phyloP scores from a whole-genome alignment of 1,140 invertebrate genomes.

The Capitella teleta region DNA sequence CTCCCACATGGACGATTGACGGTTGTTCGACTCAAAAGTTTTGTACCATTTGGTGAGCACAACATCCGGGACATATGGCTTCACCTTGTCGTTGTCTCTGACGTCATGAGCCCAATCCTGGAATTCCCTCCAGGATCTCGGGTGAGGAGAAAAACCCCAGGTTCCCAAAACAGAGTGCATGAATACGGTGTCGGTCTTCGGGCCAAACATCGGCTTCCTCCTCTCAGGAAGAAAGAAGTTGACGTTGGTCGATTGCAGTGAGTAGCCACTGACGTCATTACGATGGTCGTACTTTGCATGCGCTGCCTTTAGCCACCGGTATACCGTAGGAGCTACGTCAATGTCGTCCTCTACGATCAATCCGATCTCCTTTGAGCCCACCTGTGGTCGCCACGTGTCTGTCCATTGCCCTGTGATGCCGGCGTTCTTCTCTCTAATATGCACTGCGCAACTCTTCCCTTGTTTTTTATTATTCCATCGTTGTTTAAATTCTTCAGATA shows the following conservation, averaged over 20 bases:
- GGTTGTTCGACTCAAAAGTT: not conserved
- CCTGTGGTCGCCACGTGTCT: slow-evolving; percentile 17
- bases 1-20: slow-evolving; percentile 19
- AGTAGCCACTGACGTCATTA: slow-evolving; percentile 17
- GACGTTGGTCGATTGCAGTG: slow-evolving; percentile 1
- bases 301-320: slow-evolving; percentile 21
- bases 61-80: slow-evolving; percentile 5
- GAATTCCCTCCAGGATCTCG: slow-evolving; percentile 18
- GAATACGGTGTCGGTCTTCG: slow-evolving; percentile 5
- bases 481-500: too few species aligned
- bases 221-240: not conserved
- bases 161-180: slow-evolving; percentile 16
- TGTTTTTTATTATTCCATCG: too few species aligned
- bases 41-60: slow-evolving; percentile 4
- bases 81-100: not conserved
- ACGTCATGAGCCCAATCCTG: slow-evolving; percentile 16
- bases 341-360: slow-evolving; percentile 28
- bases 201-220: not conserved
- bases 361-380: slow-evolving; percentile 20
- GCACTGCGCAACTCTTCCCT: too few species aligned
- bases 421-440: slow-evolving; percentile 17
- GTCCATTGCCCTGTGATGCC: slow-evolving; percentile 26
- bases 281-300: slow-evolving; percentile 20
- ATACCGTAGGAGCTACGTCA: slow-evolving; percentile 22
- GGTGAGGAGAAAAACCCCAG: slow-evolving; percentile 24